Evolutionary conservation across 2,113 vertebrate genomes (phyloP), one percentile per base, ranked within the genome.

Genomic region (Pituophis catenifer): DNA sequence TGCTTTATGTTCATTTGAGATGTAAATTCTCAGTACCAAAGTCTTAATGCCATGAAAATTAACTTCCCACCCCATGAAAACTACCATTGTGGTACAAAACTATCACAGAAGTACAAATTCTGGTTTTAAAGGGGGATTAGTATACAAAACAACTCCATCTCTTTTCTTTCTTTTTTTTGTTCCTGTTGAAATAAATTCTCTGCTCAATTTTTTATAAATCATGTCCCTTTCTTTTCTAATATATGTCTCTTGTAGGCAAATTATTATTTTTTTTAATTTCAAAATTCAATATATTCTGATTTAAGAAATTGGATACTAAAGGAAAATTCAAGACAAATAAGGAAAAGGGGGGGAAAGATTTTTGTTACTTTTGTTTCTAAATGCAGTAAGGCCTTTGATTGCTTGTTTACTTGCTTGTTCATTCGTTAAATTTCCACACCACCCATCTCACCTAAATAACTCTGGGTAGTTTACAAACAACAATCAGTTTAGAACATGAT

Each of bases 301-400:
- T 70, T 70, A 4, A 81, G 6, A 81, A 81, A 33, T 81, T 38
- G n/a, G 70, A 38, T 33, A 81, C 15, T 81, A 81, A 19, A 81
- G n/a, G n/a, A 8, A 75, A 19, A 38, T 38, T 75, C 13, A 19
- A 75, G 15, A 15, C n/a, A 75, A 15, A 75, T 13, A 75, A 75
- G n/a, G 15, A 38, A 75, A 33, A 75, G 70, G 15, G 7, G 6
- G 3, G 8, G 3, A 19, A 0, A n/a, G n/a, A 2, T 4, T n/a
- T n/a, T n/a, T 65, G n/a, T 81, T 8, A 38, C 15, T 15, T 81
- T 38, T 81, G 70, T 81, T 81, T 81, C n/a, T 38, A 81, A 33
- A 33, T 38, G 17, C 70, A 81, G 15, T 81, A 19, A 81, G 1
- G 15, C 70, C 70, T 75, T 75, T 81, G 70, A 12, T 29, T 65